Evolutionary conservation across 1,140 invertebrate species (phyloP).

Genomic region (Diorhabda sublineata): DNA sequence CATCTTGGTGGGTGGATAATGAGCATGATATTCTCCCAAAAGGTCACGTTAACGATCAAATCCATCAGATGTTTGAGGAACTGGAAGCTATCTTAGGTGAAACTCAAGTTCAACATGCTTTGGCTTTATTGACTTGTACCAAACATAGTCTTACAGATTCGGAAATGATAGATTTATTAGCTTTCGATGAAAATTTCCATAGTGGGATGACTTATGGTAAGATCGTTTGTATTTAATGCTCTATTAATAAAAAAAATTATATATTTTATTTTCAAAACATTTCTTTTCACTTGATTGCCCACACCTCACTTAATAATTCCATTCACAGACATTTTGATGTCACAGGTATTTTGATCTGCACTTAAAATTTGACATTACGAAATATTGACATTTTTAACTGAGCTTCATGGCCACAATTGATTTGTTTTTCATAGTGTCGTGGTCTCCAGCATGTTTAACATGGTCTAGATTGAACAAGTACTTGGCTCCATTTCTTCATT

Average conservation of each 20-base stretch:
- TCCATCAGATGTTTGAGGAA: constrained; percentile 59
- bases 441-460: constrained; percentile 63
- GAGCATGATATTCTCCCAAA: constrained; percentile 49
- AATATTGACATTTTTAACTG: too few relatives aligned
- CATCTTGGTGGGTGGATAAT: constrained; percentile 56
- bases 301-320: too few relatives aligned
- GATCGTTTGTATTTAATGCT: too few relatives aligned
- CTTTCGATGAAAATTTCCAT: constrained; percentile 65
- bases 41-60: constrained; percentile 56
- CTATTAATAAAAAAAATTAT: too few relatives aligned
- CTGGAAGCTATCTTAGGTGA: constrained; percentile 63
- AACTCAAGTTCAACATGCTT: constrained; percentile 53
- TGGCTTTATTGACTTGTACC: constrained; percentile 66
- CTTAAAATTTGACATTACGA: too few relatives aligned
- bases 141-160: constrained; percentile 68
- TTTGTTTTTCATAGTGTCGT: constrained; percentile 49
- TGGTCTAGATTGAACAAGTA: constrained; percentile 64
- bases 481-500: constrained; percentile 62
- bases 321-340: too few relatives aligned
- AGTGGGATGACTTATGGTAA: constrained; percentile 60
- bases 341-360: too few relatives aligned
- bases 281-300: too few relatives aligned
- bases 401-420: neutral
- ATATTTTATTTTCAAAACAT: too few relatives aligned
- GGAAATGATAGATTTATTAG: constrained; percentile 70